Evolutionary conservation across 2,113 vertebrate genomes (phyloP).

Genomic region (Drymodes brunneopygia): DNA sequence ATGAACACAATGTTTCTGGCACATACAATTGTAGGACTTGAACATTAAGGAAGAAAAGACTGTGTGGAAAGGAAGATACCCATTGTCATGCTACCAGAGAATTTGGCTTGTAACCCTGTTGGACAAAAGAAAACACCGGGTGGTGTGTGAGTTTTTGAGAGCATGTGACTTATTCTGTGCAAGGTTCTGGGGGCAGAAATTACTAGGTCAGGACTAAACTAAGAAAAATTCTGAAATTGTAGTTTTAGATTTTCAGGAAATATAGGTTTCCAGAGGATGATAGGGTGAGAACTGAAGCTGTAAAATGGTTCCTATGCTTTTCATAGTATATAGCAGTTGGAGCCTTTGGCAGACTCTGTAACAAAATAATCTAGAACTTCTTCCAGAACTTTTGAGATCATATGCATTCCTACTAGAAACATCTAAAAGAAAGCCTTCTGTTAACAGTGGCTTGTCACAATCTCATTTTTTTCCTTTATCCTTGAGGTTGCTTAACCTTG

Average conservation of each 20-base stretch:
- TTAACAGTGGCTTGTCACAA: neutral
- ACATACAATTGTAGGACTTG: neutral
- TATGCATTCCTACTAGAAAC: neutral
- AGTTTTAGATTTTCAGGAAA: neutral
- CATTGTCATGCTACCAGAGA: neutral
- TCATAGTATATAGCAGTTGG: neutral
- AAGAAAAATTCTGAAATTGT: neutral
- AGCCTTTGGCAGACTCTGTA: neutral
- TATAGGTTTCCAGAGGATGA: neutral
- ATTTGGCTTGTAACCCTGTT: neutral
- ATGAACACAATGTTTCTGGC: neutral
- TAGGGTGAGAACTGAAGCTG: neutral
- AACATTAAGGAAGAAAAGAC: neutral
- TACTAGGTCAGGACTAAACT: neutral
- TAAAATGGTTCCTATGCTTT: neutral
- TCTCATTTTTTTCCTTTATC: neutral
- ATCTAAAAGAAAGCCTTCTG: neutral
- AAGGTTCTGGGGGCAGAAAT: neutral
- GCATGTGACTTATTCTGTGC: neutral
- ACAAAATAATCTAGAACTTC: neutral
- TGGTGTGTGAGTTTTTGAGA: neutral
- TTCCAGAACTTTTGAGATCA: neutral
- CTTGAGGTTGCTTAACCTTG: neutral
- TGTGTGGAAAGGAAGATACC: neutral
- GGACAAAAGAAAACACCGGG: neutral